A percentile compares a stretch with the other conserved stretches of the same genome.
These are phyloP conservation scores for Stenodera caucasica DNA, from an alignment of 2,888 invertebrate genomes.

Conservation along the genomic window DNA sequence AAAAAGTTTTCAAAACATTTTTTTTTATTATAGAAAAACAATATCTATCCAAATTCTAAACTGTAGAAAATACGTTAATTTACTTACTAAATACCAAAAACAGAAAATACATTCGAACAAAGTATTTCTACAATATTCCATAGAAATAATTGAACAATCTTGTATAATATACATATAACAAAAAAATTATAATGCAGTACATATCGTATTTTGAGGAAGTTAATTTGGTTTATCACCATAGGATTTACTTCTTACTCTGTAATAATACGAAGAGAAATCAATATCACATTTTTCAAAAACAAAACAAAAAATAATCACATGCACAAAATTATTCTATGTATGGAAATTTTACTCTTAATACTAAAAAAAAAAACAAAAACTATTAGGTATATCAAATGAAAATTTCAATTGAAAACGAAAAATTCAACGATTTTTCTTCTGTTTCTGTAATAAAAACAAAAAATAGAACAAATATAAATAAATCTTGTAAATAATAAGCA, in stretches of 20 bases:
- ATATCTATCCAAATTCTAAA: background rate
- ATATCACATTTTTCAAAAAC: background rate
- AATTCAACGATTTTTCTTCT: slow-evolving; percentile 1
- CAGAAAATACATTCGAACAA: background rate
- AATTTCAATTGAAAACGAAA: background rate
- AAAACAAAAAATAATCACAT: background rate
- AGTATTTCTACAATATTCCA: background rate
- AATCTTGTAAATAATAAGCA: background rate
- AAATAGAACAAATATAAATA: background rate
- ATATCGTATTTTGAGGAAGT: background rate
- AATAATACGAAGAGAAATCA: background rate
- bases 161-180: background rate
- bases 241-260: slow-evolving; percentile 5
- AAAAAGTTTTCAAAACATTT: too few relatives aligned
- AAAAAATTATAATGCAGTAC: background rate
- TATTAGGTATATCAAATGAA: background rate
- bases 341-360: too few relatives aligned
- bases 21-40: background rate
- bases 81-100: background rate
- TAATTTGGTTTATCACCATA: background rate
- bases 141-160: too few relatives aligned
- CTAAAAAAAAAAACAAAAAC: background rate
- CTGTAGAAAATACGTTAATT: background rate
- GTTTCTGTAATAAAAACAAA: background rate
- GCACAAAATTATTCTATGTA: background rate